A percentile compares a stretch with the other conserved stretches of the same genome.
phyloP scores from a whole-genome alignment of 1,140 invertebrate genomes.

The Neuroterus valhalla region DNA sequence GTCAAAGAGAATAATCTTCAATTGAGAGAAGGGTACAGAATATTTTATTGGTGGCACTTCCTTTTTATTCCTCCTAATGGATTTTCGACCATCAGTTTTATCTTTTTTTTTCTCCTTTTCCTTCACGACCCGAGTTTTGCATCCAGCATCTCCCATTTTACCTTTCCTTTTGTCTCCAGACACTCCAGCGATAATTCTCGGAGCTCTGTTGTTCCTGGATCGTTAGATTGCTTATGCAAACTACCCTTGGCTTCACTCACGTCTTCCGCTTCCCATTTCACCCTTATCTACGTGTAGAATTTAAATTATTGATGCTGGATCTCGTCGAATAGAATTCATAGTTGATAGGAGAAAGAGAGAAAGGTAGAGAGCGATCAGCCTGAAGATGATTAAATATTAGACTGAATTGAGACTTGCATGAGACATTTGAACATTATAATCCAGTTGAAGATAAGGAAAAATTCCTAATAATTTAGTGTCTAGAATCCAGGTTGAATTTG shows the following conservation, averaged over 20 bases:
- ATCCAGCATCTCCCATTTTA: too few relatives aligned
- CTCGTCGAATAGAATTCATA: too few relatives aligned
- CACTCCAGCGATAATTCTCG: conserved; percentile 12
- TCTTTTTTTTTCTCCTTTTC: conserved; percentile 8
- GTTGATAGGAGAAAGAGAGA: too few relatives aligned
- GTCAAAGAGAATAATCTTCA: not conserved
- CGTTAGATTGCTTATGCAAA: conserved; percentile 29
- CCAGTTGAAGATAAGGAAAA: too few relatives aligned
- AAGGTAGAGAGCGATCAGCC: too few relatives aligned
- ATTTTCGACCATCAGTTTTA: not conserved
- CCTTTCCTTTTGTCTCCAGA: conserved; percentile 15
- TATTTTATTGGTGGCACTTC: not conserved
- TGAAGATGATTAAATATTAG: too few relatives aligned
- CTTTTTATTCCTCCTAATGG: conserved; percentile 1
- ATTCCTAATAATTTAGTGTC: too few relatives aligned
- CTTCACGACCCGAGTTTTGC: not conserved
- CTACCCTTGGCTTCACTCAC: conserved; percentile 3
- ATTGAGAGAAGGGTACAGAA: not conserved
- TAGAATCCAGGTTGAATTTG: too few relatives aligned
- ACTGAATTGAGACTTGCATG: too few relatives aligned
- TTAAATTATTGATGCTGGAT: not conserved
- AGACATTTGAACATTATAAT: too few relatives aligned
- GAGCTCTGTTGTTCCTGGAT: conserved; percentile 23
- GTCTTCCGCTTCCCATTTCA: not conserved
- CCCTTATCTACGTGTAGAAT: not conserved